Percentiles rank a stretch among this genome's conserved stretches.
Conservation (phyloP, 2,888 invertebrate species). For the Scrobipalpa costella region DNA sequence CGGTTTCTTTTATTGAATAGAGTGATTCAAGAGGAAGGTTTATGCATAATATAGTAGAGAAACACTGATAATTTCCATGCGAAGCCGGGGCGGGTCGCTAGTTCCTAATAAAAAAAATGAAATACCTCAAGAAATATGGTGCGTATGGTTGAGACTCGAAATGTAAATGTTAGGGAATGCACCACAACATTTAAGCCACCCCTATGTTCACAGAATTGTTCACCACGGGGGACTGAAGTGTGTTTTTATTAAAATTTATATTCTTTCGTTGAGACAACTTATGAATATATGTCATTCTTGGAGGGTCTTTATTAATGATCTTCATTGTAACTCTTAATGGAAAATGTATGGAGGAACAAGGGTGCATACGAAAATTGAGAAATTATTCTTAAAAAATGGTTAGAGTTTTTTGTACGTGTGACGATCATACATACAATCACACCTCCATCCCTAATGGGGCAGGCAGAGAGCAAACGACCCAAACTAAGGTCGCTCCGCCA, state of each 20-base stretch:
- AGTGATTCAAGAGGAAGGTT: too few species aligned
- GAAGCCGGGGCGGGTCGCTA: too few species aligned
- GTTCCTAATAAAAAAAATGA: too few species aligned
- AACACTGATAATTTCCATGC: too few species aligned
- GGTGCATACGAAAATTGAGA: slow-evolving; percentile 22
- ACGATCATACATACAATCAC: neutral
- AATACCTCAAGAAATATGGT: neutral
- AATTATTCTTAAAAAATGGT: neutral
- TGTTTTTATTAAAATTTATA: slow-evolving; percentile 28
- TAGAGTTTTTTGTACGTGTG: neutral
- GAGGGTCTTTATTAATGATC: slow-evolving; percentile 28
- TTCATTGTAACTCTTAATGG: slow-evolving; percentile 21
- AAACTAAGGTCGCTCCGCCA: too few species aligned
- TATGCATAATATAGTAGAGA: too few species aligned
- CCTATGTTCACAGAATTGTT: slow-evolving; percentile 12
- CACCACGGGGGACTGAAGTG: slow-evolving; percentile 2
- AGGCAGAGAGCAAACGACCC: too few species aligned
- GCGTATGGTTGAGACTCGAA: neutral
- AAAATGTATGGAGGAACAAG: slow-evolving; percentile 23
- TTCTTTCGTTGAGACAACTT: slow-evolving; percentile 19
- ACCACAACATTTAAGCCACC: slow-evolving; percentile 6
- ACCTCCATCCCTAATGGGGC: too few species aligned
- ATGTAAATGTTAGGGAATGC: too few species aligned
- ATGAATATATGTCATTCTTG: slow-evolving; percentile 20
- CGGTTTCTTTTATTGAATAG: too few species aligned